Evolutionary conservation across 1,140 invertebrate species (phyloP).

Genomic region (Neoseiulus cucumeris): DNA sequence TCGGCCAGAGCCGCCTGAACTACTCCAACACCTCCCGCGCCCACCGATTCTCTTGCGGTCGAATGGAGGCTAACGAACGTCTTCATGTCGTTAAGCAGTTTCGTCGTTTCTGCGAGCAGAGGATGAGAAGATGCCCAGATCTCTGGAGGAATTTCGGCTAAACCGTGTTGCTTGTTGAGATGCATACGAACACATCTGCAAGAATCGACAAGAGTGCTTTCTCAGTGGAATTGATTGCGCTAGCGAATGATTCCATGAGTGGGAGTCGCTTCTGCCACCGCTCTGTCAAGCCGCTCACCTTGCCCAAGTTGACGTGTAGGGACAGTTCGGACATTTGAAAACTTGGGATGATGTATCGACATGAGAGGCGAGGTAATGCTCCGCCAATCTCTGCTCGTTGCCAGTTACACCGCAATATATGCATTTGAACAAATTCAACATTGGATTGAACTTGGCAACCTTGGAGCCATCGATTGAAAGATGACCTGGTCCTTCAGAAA

Average conservation of each 20-base stretch:
- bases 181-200: slow-evolving; percentile 49
- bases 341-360: slow-evolving; percentile 38
- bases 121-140: slow-evolving; percentile 42
- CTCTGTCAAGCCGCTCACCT: slow-evolving; percentile 50
- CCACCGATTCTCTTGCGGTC: no score
- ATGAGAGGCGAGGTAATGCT: slow-evolving; percentile 62
- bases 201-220: no score
- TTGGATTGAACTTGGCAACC: slow-evolving; percentile 38
- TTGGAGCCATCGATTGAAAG: slow-evolving; percentile 13
- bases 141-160: slow-evolving; percentile 25
- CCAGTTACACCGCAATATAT: slow-evolving; percentile 54
- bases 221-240: no score
- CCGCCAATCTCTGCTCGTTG: slow-evolving; percentile 50
- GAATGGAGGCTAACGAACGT: slow-evolving; percentile 32
- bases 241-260: no score
- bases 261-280: no score
- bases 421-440: slow-evolving; percentile 48
- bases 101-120: slow-evolving; percentile 48
- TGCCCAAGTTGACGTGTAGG: slow-evolving; percentile 33
- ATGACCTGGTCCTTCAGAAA: background rate
- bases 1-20: no score
- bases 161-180: slow-evolving; percentile 40
- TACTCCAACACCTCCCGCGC: no score
- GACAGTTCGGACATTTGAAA: slow-evolving; percentile 47
- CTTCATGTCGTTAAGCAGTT: slow-evolving; percentile 44